phyloP scores from a whole-genome alignment of 2,797 vertebrate genomes.

The Dallia pectoralis region DNA sequence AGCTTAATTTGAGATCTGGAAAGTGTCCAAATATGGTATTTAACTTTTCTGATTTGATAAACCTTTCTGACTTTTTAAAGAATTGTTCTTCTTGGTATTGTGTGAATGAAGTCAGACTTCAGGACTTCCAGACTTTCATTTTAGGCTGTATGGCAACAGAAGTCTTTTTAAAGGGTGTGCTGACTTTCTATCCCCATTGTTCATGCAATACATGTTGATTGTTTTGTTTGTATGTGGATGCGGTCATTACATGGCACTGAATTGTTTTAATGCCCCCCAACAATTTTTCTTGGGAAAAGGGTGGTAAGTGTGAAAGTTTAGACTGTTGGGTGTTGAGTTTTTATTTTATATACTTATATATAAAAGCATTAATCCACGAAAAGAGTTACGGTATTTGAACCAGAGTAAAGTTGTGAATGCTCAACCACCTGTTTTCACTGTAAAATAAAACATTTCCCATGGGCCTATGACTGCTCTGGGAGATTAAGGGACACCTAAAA shows the following conservation, averaged over 20 bases:
- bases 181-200: no score
- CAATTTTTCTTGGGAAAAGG: slow-evolving; percentile 57
- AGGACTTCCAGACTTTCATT: no score
- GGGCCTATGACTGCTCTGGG: not conserved
- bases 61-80: no score
- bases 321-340: slow-evolving; percentile 60
- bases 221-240: slow-evolving; percentile 62
- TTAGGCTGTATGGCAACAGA: no score
- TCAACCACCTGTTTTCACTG: slow-evolving; percentile 74
- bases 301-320: slow-evolving; percentile 58
- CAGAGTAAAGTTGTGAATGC: slow-evolving; percentile 65
- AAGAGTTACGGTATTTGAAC: slow-evolving; percentile 75
- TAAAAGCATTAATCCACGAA: slow-evolving; percentile 74
- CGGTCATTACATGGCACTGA: slow-evolving; percentile 80
- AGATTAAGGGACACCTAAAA: not conserved
- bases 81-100: no score
- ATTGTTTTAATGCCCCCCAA: slow-evolving; percentile 53
- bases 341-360: slow-evolving; percentile 50
- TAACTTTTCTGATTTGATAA: no score
- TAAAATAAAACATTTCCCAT: slow-evolving; percentile 69
- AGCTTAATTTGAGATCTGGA: no score
- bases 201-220: slow-evolving; percentile 63
- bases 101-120: no score
- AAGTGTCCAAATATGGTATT: no score
- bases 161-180: no score